Percentiles rank a stretch among this genome's conserved stretches.
phyloP scores from a whole-genome alignment of 2,113 vertebrate species.

The Etheostoma cragini region DNA sequence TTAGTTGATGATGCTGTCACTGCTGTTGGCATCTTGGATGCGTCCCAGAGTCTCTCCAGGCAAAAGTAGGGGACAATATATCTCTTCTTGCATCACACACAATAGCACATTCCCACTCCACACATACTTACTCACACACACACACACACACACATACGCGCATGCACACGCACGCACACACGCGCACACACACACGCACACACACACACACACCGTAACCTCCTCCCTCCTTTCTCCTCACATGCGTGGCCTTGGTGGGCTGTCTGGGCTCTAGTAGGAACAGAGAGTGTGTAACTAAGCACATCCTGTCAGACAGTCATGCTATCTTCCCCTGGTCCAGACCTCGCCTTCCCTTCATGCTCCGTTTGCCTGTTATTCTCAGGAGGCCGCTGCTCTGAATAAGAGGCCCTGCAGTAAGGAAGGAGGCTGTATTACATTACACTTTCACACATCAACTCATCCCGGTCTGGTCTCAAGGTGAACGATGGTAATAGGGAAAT shows the following conservation, averaged over 20 bases:
- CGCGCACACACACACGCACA: neutral
- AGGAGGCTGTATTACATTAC: slow-evolving; percentile 49
- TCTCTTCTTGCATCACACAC: slow-evolving; percentile 56
- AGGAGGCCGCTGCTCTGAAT: slow-evolving; percentile 72
- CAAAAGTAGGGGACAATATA: slow-evolving; percentile 69
- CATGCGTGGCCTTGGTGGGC: slow-evolving; percentile 75
- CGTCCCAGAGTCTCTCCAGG: slow-evolving; percentile 69
- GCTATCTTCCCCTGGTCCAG: slow-evolving; percentile 79
- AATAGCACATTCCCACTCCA: neutral
- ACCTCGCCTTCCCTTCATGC: slow-evolving; percentile 83
- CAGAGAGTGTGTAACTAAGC: slow-evolving; percentile 85
- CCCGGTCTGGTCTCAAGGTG: slow-evolving; percentile 35
- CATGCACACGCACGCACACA: slow-evolving; percentile 7
- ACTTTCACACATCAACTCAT: slow-evolving; percentile 49
- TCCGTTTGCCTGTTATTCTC: slow-evolving; percentile 80
- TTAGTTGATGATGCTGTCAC: slow-evolving; percentile 83
- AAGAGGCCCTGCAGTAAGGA: slow-evolving; percentile 59
- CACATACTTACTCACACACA: slow-evolving; percentile 2
- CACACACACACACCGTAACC: slow-evolving; percentile 17
- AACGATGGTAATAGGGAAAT: slow-evolving; percentile 26
- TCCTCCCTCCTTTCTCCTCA: slow-evolving; percentile 45
- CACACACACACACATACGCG: slow-evolving; percentile 18
- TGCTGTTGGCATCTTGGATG: slow-evolving; percentile 75
- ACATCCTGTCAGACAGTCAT: slow-evolving; percentile 86
- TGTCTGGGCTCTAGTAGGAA: slow-evolving; percentile 73